Evolutionary conservation across 2,113 vertebrate species (phyloP), one percentile per base, ranked within the genome.

Genomic region (Nipponia nippon): DNA sequence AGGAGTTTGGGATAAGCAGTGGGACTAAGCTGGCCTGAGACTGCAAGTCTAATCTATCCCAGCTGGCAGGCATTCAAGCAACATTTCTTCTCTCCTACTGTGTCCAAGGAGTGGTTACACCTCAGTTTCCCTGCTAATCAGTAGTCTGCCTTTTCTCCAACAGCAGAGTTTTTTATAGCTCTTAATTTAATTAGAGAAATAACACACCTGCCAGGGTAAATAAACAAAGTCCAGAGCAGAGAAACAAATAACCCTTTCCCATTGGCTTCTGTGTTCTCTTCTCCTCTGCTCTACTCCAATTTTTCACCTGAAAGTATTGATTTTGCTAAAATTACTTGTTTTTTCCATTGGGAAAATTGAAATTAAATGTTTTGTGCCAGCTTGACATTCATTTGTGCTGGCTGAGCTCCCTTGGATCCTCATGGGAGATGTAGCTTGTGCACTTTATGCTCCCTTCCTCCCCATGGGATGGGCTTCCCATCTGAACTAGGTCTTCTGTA

Each of bases 181-280:
- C 49, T 84, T 86, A 34, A 92, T 84, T 89, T 66, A 84, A 93
- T 94, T 71, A 90, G 42, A 95, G 36, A 81, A 96, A 87, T 79
- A 93, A 49, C 32, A 56, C 46, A 71, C n/a, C 29, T 91, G 63
- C 55, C 42, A 93, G 13, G 7, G 17, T 63, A 90, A 89, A 92
- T 75, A 87, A 83, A 76, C 14, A 44, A 87, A 93, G 40, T 75
- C 36, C 50, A 70, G 32, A 30, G 42, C 50, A 70, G 32, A 30
- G 42, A 87, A 91, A 66, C 12, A 92, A 73, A 82, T 32, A 63
- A 25, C 7, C 7, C 6, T 63, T 90, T 80, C 59, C 72, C 49
- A 50, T 15, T 67, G 77, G n/a, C 29, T 83, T 59, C 23, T 92
- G 7, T 46, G n/a, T 70, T 30, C 25, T 93, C n/a, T 61, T 76